phyloP scores from a whole-genome alignment of 64 coral and sea anemone species.

The Montipora cactus region DNA sequence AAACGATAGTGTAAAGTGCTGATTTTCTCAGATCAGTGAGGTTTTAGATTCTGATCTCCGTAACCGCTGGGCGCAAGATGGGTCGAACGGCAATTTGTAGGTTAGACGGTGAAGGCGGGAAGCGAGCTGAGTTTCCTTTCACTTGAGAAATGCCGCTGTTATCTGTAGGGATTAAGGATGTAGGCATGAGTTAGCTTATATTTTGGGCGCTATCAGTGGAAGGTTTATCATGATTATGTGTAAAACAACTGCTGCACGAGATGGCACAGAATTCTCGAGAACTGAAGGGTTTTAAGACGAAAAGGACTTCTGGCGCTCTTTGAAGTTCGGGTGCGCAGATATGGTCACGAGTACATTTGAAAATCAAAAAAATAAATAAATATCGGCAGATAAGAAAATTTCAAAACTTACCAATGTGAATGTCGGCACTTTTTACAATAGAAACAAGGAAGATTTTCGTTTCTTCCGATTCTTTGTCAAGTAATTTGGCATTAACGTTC shows the following conservation, averaged over 20 bases:
- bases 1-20: neutral
- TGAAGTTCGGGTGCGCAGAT: neutral
- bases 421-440: neutral
- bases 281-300: neutral
- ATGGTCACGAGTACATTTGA: neutral
- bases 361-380: neutral
- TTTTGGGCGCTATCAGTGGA: neutral
- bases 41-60: neutral
- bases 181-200: conserved; percentile 9
- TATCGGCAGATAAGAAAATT: neutral
- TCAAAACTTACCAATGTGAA: neutral
- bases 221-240: neutral
- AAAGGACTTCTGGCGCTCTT: neutral
- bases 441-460: neutral
- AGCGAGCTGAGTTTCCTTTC: neutral
- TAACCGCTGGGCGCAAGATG: too few relatives aligned
- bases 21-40: neutral
- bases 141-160: conserved; percentile 2
- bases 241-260: conserved; percentile 7
- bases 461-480: neutral
- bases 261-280: conserved; percentile 17
- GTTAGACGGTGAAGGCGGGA: neutral
- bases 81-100: neutral
- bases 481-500: too few relatives aligned
- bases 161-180: conserved; percentile 37